Conservation (phyloP, 2,888 invertebrate species). For the Apamea sordens region DNA sequence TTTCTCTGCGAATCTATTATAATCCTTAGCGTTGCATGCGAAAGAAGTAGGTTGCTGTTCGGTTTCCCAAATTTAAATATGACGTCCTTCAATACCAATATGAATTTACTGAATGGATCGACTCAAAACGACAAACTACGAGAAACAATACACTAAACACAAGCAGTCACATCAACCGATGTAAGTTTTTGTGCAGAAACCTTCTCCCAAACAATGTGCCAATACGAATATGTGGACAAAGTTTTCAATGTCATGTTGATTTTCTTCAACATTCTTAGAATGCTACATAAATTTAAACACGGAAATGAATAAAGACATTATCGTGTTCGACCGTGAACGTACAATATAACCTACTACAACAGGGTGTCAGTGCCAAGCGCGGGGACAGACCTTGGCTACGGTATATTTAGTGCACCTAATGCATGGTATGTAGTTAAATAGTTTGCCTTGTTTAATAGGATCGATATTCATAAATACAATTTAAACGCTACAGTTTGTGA, state of each 20-base stretch:
- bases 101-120: background rate
- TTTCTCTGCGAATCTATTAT: background rate
- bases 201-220: background rate
- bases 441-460: slow-evolving; percentile 20
- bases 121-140: background rate
- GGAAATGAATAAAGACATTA: slow-evolving; percentile 46
- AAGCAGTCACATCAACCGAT: background rate
- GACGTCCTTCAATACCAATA: background rate
- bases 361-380: slow-evolving; percentile 65
- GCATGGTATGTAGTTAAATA: slow-evolving; percentile 68
- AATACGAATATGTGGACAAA: background rate
- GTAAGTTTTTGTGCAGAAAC: background rate
- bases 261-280: slow-evolving; percentile 7
- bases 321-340: slow-evolving; percentile 46
- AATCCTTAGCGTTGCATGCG: background rate
- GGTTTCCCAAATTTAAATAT: background rate
- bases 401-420: slow-evolving; percentile 72
- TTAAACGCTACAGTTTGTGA: slow-evolving; percentile 27
- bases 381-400: slow-evolving; percentile 62
- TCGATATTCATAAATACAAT: slow-evolving; percentile 39
- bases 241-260: slow-evolving; percentile 4
- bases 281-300: slow-evolving; percentile 28
- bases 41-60: background rate
- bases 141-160: background rate
- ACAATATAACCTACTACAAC: slow-evolving; percentile 39